Percentiles rank a stretch among this genome's conserved stretches.
phyloP scores from a whole-genome alignment of 2,888 invertebrate species.

The Clunio marinus region DNA sequence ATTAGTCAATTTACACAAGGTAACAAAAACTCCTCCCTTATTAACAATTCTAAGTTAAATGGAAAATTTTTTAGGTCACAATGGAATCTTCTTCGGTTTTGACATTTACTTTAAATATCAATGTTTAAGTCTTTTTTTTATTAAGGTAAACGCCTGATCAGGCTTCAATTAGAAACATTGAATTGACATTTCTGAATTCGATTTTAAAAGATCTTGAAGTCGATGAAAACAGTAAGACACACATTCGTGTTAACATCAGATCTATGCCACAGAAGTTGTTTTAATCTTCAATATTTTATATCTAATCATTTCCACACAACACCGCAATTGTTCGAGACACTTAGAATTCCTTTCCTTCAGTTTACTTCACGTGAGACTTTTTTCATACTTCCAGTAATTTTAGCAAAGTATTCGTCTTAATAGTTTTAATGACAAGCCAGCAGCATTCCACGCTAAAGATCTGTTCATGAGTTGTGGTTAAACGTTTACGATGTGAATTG shows the following conservation, averaged over 20 bases:
- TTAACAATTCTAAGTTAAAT: no score
- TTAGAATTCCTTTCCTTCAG: not conserved
- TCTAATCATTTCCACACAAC: not conserved
- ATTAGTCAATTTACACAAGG: no score
- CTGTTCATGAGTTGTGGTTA: not conserved
- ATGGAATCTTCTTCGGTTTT: no score
- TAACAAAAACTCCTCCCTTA: no score
- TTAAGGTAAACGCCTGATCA: no score
- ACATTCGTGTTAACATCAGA: not conserved
- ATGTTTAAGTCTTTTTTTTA: no score
- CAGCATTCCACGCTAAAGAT: not conserved
- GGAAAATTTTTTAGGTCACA: no score
- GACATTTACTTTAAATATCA: no score
- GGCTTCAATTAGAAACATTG: no score
- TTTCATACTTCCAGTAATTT: no score
- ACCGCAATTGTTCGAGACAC: not conserved
- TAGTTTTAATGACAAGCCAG: slow-evolving; percentile 4
- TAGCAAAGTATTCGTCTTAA: not conserved
- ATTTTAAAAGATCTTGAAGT: no score
- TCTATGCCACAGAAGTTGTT: not conserved
- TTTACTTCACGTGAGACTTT: not conserved
- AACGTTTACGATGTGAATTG: not conserved
- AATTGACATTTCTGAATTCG: no score
- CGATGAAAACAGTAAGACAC: not conserved
- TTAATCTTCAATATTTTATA: not conserved